A percentile compares a stretch with the other conserved stretches of the same genome.
Evolutionary conservation across 2,888 invertebrate species (phyloP).

Genomic region (Theodoxus fluviatilis): DNA sequence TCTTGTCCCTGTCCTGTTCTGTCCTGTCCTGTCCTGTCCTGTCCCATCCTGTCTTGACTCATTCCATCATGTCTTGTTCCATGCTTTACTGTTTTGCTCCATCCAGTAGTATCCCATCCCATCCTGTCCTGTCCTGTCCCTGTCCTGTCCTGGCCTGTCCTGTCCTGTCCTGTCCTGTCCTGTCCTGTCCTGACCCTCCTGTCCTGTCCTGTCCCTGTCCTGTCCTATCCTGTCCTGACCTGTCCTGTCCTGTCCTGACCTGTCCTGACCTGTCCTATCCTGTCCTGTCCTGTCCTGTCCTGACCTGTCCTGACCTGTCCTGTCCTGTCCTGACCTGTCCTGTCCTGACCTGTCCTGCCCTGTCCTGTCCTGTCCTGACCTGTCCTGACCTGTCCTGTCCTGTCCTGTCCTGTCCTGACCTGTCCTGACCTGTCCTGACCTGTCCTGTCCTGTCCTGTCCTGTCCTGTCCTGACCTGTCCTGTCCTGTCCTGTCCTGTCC

Average conservation of each 20-base stretch:
- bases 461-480: conserved; percentile 13
- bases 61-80: too few relatives aligned
- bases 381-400: conserved; percentile 27
- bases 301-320: conserved; percentile 23
- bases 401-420: conserved; percentile 26
- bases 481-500: conserved; percentile 22
- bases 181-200: not conserved
- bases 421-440: conserved; percentile 28
- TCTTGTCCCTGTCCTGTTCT: too few relatives aligned
- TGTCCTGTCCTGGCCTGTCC: too few relatives aligned
- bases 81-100: too few relatives aligned
- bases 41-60: too few relatives aligned
- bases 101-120: too few relatives aligned
- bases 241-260: conserved; percentile 24
- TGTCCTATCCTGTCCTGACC: conserved; percentile 5
- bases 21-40: too few relatives aligned
- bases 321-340: conserved; percentile 25
- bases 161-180: conserved; percentile 11
- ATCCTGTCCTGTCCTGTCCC: too few relatives aligned
- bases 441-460: conserved; percentile 26
- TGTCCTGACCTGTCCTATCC: conserved; percentile 26
- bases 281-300: conserved; percentile 19
- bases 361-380: conserved; percentile 21
- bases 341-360: conserved; percentile 23
- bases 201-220: conserved; percentile 1